Base-by-base conservation (phyloP, 2,888 invertebrate species). In the Rosalia funebris region DNA sequence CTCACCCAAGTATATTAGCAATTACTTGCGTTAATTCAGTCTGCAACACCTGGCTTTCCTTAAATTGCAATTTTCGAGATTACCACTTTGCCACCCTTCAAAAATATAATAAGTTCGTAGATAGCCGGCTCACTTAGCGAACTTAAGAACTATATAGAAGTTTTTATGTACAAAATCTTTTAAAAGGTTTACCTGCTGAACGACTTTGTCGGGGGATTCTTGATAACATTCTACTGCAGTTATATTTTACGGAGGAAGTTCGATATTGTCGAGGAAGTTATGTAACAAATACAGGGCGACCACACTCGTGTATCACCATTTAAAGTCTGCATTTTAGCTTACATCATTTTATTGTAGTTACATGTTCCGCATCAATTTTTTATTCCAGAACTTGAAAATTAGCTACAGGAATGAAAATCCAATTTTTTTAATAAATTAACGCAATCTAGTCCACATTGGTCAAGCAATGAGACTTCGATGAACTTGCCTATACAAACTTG, bases 11-110 rank as follows among this genome's bases (percentile, higher is more conserved):
- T 79, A 79, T 80, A 80, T 80, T 79, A 78, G 79, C 79, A 80
- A 81, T 80, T 80, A 80, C 78, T 77, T 76, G 77, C 79, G 80
- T 78, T 80, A 80, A 81, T 81, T 79, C 77, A 71, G 72, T 78
- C 75, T 76, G 77, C 76, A 78, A 77, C 79, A 79, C 79, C 80
- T 79, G 79, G 74, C 72, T 71, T 72, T 74, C 71, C 72, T 74
- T 71, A 75, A 75, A 76, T 77, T 76, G 75, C 77, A 72, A 70
- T 77, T 77, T 75, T 74, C 71, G 68, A 62, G 68, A 71, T 70
- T 69, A 60, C 66, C 71, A 68, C 71, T 69, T 66, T 53, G 63
- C 68, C 66, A 65, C 66, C 68, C 65, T 60, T 66, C 65, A 67
- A 62, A 67, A 70, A 62, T 67, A 56, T 66, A 60, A 62, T 64